These are phyloP conservation scores for Harpagoxenus sublaevis DNA, from an alignment of 2,888 invertebrate species.

Conservation along the genomic window DNA sequence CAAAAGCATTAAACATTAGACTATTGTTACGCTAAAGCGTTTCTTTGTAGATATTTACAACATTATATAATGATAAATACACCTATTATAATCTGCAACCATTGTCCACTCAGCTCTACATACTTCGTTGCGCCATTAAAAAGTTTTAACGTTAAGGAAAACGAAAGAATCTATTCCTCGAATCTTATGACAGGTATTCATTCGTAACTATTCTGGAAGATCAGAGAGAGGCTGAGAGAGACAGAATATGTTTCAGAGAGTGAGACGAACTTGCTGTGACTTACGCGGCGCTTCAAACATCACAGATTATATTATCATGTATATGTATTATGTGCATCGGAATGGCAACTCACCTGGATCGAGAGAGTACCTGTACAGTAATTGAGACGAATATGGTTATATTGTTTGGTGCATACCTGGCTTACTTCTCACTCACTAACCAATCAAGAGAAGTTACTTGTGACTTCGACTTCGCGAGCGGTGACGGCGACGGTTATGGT, in stretches of 20 bases:
- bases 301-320: constrained; percentile 80
- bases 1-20: not conserved
- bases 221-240: constrained; percentile 36
- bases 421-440: constrained; percentile 86
- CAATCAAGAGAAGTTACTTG: constrained; percentile 86
- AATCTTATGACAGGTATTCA: not conserved
- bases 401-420: constrained; percentile 86
- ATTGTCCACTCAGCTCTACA: constrained; percentile 69
- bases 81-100: constrained; percentile 63
- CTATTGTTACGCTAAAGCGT: not conserved
- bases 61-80: constrained; percentile 64
- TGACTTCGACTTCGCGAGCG: constrained; percentile 86
- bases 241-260: constrained; percentile 54
- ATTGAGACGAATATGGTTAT: constrained; percentile 85
- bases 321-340: constrained; percentile 82
- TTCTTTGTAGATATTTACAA: constrained; percentile 70
- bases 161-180: not conserved
- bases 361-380: constrained; percentile 85
- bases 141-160: not conserved
- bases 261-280: constrained; percentile 76
- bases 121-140: constrained; percentile 63
- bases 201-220: constrained; percentile 2
- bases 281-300: constrained; percentile 77
- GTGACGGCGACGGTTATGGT: constrained; percentile 84
- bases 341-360: constrained; percentile 85